A percentile compares a stretch with the other conserved stretches of the same genome.
Evolutionary conservation across 2,797 vertebrate species (phyloP).

Genomic region (Strix occidentalis): DNA sequence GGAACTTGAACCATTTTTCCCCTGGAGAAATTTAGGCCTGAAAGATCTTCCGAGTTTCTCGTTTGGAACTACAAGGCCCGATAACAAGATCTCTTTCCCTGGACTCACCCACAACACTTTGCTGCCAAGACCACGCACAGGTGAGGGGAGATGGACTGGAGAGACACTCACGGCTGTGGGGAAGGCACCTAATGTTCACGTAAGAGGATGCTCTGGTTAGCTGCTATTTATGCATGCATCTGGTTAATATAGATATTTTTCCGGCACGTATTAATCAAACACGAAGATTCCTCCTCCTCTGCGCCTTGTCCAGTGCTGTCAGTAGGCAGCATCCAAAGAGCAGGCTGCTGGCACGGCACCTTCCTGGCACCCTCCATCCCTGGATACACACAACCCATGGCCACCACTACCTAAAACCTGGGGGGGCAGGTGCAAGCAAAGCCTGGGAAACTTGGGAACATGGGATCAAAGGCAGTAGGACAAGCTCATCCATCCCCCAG

Average conservation of each 20-base stretch:
- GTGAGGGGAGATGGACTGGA: not conserved
- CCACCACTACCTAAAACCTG: not conserved
- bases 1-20: constrained; percentile 35
- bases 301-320: not conserved
- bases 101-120: not conserved
- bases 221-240: not conserved
- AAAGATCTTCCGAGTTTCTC: constrained; percentile 29
- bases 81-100: not conserved
- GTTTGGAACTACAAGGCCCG: not conserved
- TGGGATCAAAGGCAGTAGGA: not conserved
- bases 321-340: not conserved
- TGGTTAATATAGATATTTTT: not conserved
- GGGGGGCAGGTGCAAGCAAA: not conserved
- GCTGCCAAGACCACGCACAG: not conserved
- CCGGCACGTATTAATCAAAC: not conserved
- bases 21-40: constrained; percentile 58
- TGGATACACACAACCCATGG: fast-evolving
- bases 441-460: not conserved
- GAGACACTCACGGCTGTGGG: not conserved
- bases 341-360: fast-evolving
- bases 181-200: fast-evolving
- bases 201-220: not conserved
- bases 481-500: not conserved
- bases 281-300: not conserved
- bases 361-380: not conserved